phyloP scores from a whole-genome alignment of 2,888 invertebrate genomes.

The Agriotes lineatus region DNA sequence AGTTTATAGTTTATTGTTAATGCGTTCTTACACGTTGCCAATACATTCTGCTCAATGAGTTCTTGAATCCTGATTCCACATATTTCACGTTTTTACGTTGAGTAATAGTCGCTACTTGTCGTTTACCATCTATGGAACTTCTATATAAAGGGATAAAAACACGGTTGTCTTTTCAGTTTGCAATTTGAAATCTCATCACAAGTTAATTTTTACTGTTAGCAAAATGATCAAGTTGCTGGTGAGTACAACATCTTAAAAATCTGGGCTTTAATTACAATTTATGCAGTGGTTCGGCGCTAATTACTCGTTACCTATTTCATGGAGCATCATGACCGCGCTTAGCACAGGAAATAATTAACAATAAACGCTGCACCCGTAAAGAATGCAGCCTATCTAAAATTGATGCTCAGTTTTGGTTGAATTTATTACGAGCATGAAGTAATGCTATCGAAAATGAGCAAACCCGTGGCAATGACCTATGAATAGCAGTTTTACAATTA shows the following conservation, averaged over 20 bases:
- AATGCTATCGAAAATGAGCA: too few relatives aligned
- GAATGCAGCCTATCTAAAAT: too few relatives aligned
- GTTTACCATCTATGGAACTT: constrained; percentile 24
- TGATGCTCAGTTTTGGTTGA: too few relatives aligned
- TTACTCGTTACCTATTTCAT: too few relatives aligned
- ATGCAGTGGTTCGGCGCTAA: too few relatives aligned
- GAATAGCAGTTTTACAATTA: too few relatives aligned
- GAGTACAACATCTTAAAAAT: background rate
- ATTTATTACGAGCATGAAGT: too few relatives aligned
- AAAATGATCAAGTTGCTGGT: constrained; percentile 9
- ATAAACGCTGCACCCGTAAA: too few relatives aligned
- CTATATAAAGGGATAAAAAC: constrained; percentile 40
- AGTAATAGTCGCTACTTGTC: constrained; percentile 32
- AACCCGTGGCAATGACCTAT: too few relatives aligned
- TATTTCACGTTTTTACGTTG: constrained; percentile 28
- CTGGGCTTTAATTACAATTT: background rate
- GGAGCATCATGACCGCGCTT: too few relatives aligned
- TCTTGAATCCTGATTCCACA: constrained; percentile 20
- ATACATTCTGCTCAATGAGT: constrained; percentile 27
- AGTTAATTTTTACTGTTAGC: background rate
- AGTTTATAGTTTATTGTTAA: constrained; percentile 38
- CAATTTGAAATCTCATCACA: background rate
- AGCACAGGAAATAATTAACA: too few relatives aligned
- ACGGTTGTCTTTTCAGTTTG: background rate
- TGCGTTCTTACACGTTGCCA: constrained; percentile 30